Percentiles rank a stretch among this genome's conserved stretches.
These are phyloP conservation scores for Phrynosoma platyrhinos DNA, from an alignment of 2,113 vertebrate species.

Conservation along the genomic window DNA sequence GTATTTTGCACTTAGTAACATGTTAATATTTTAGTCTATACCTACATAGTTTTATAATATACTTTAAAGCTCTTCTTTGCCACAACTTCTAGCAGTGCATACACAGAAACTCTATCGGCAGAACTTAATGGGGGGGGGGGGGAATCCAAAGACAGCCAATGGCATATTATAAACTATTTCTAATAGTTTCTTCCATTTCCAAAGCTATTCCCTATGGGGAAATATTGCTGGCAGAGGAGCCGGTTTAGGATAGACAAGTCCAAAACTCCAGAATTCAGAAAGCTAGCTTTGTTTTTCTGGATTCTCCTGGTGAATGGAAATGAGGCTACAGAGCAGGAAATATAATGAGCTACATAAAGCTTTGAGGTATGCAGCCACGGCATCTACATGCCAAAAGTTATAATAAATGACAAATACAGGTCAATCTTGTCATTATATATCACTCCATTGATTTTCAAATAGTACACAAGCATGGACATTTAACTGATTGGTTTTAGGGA, in stretches of 20 bases:
- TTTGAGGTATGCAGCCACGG: not conserved
- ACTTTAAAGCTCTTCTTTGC: not conserved
- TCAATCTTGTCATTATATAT: not conserved
- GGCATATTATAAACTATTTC: not conserved
- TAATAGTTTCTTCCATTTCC: no score
- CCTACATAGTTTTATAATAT: constrained; percentile 25
- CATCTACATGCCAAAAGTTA: not conserved
- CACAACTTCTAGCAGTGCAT: not conserved
- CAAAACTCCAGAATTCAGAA: not conserved
- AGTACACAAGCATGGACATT: not conserved
- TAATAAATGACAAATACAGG: not conserved
- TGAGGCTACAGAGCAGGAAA: not conserved
- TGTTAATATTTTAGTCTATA: constrained; percentile 25
- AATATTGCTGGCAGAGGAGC: not conserved
- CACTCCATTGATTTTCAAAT: not conserved
- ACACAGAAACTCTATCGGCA: not conserved
- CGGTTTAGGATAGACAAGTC: not conserved
- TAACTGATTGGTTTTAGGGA: not conserved
- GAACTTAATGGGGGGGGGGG: not conserved
- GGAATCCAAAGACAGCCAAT: not conserved
- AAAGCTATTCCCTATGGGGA: not conserved
- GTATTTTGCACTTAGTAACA: constrained; percentile 20
- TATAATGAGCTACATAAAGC: not conserved
- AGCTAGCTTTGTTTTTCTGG: not conserved
- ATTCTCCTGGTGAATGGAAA: not conserved